Evolutionary conservation across 2,797 vertebrate species (phyloP), one percentile per base, ranked within the genome.

Genomic region (Takifugu rubripes): DNA sequence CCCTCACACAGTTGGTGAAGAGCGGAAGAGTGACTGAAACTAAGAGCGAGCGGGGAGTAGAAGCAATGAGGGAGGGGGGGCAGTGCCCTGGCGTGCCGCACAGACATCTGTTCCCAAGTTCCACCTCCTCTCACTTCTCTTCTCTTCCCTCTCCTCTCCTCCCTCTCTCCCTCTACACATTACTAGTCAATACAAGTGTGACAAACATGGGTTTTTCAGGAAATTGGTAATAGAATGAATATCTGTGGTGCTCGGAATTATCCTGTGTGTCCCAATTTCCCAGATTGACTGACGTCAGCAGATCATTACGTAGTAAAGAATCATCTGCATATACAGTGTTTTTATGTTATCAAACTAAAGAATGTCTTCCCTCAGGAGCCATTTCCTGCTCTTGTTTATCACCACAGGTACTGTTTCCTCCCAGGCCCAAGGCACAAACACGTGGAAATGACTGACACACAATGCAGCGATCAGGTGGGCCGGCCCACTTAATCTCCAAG

Each of bases 401-500:
- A 54, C 42, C 29, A 47, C 25, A 45, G 44, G 40, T 48, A 57
- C 29, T 14, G 17, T 70, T 72, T 57, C 24, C 36, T 45, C 42
- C 56, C 27, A 42, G 52, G 51, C 56, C 47, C 27, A 74, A 68
- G 68, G 73, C 55, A 3, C 10, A 40, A 60, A 53, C 65, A 67
- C 54, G 58, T 68, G 50, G 61, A 72, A 74, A 75, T 42, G 55
- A 57, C 66, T 46, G 16, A 43, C 55, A 61, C 29, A 43, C 51
- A 62, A 48, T 26, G 60, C 61, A 69, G 62, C 25, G 64, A 68
- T 56, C 63, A 33, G 55, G 43, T 60, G 54, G 70, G 66, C 78
- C 47, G 62, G 60, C 56, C 25, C 26, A 71, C 81, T 84, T 81
- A 78, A 84, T 84, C 78, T 81, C 50, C 75, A 68, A 84, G 36